These are phyloP conservation scores for Macrophya annulata DNA, from an alignment of 2,888 invertebrate genomes.

Conservation along the genomic window DNA sequence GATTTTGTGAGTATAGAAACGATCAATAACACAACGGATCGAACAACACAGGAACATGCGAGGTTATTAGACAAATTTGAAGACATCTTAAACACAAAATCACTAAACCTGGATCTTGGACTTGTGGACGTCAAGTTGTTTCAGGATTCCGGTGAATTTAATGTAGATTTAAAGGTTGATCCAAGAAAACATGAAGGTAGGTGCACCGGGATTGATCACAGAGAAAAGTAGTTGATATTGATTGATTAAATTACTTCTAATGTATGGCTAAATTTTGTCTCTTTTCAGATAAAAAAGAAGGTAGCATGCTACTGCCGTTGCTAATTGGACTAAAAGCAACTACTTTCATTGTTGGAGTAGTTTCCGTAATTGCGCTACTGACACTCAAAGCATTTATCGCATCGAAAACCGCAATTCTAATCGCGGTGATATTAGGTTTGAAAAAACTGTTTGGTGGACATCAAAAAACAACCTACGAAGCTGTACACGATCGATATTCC, in stretches of 20 bases:
- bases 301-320: conserved; percentile 85
- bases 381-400: conserved; percentile 87
- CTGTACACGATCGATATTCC: conserved; percentile 71
- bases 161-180: conserved; percentile 28
- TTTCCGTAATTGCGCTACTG: conserved; percentile 83
- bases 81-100: conserved; percentile 28
- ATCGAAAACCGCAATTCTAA: conserved; percentile 86
- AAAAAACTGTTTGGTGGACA: conserved; percentile 84
- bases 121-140: conserved; percentile 14
- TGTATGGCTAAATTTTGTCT: background rate
- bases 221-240: background rate
- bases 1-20: conserved; percentile 32
- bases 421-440: conserved; percentile 83
- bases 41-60: background rate
- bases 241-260: background rate
- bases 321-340: conserved; percentile 87
- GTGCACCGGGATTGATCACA: conserved; percentile 1
- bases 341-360: conserved; percentile 83
- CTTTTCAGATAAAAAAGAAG: conserved; percentile 82
- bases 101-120: conserved; percentile 30
- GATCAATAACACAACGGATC: background rate
- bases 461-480: conserved; percentile 64
- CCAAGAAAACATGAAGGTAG: conserved; percentile 22
- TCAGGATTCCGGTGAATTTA: conserved; percentile 25
- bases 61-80: conserved; percentile 29